Percentiles rank a stretch among this genome's conserved stretches.
Conservation (phyloP, 37 sponge, comb jelly and placozoan species). For the Eunapius fragilis region DNA sequence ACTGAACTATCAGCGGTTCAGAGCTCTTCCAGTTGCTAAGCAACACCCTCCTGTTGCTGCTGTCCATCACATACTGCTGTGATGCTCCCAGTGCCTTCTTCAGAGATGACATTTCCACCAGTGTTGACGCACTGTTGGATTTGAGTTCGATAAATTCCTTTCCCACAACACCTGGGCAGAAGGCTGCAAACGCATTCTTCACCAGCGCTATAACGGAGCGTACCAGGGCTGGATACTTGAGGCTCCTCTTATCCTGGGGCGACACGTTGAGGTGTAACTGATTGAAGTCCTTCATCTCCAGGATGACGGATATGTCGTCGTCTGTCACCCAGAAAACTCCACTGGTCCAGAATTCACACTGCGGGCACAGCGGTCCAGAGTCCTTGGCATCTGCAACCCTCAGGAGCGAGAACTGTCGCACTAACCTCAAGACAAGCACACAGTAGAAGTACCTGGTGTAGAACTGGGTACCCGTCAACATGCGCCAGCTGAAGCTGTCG, state of each 20-base stretch:
- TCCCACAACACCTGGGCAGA: background rate
- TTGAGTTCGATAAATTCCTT: background rate
- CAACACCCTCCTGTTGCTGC: background rate
- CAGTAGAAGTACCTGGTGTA: background rate
- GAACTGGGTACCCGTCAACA: background rate
- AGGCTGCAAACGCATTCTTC: background rate
- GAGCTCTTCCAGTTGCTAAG: background rate
- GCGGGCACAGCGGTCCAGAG: background rate
- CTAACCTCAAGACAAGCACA: background rate
- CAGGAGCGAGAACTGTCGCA: background rate
- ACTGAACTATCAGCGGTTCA: background rate
- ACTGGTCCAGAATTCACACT: background rate
- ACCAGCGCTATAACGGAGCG: background rate
- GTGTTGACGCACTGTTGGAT: background rate
- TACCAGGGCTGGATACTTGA: background rate
- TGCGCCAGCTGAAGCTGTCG: background rate
- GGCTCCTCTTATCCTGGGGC: background rate
- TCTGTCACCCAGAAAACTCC: background rate
- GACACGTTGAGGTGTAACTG: background rate
- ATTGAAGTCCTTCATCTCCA: background rate
- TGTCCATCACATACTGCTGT: background rate
- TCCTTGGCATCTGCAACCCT: background rate
- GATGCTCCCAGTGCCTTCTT: background rate
- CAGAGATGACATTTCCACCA: background rate
- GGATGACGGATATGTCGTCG: background rate